phyloP scores from a whole-genome alignment of 2,797 vertebrate species.

The Catamblyrhynchus diadema region DNA sequence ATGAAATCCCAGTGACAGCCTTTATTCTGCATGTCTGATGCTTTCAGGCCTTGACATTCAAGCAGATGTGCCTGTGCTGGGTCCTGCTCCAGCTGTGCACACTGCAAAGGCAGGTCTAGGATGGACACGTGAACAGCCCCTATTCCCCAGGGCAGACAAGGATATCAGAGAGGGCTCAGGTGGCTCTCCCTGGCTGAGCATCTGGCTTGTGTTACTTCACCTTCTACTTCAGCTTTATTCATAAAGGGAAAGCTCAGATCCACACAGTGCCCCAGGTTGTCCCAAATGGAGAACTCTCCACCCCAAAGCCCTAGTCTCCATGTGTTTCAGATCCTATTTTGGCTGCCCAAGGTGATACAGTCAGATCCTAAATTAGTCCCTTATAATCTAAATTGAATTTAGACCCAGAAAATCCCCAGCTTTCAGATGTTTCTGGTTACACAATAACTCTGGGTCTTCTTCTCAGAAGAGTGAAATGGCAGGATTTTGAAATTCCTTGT shows the following conservation, averaged over 20 bases:
- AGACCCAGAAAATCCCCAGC: conserved; percentile 56
- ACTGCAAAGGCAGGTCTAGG: not conserved
- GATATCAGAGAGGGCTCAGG: not conserved
- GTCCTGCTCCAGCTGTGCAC: not conserved
- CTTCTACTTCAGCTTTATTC: not conserved
- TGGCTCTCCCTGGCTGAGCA: not conserved
- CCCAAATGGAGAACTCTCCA: not conserved
- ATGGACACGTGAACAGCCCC: not conserved
- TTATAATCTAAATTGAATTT: conserved; percentile 66
- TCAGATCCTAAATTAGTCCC: conserved; percentile 47
- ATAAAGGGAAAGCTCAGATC: not conserved
- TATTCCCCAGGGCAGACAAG: rapidly evolving
- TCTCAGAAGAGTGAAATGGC: conserved; percentile 52
- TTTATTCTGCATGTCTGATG: not conserved
- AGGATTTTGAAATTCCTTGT: conserved; percentile 69
- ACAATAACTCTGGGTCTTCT: conserved; percentile 67
- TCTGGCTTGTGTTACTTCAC: not conserved
- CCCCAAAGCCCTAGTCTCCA: not conserved
- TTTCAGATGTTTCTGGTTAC: conserved; percentile 64
- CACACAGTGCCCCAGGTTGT: not conserved
- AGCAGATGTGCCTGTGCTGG: rapidly evolving
- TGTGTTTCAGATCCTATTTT: conserved; percentile 23
- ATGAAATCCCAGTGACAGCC: not conserved
- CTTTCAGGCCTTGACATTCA: not conserved
- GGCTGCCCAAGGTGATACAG: conserved; percentile 46